A percentile compares a stretch with the other conserved stretches of the same genome.
phyloP scores from a whole-genome alignment of 2,888 invertebrate species.

The Catocala sponsa region DNA sequence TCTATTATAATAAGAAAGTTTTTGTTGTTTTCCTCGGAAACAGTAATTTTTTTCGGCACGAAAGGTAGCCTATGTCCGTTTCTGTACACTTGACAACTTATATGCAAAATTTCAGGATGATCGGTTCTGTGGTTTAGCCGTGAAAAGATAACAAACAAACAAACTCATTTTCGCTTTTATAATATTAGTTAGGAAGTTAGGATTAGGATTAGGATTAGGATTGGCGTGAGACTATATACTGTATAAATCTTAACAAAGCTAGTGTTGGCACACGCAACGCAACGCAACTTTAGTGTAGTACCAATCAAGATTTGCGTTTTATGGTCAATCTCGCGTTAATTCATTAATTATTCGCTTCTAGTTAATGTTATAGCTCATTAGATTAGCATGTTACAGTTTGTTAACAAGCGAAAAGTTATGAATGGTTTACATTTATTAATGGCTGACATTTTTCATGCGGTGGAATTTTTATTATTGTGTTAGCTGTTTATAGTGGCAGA shows the following conservation, averaged over 20 bases:
- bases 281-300: neutral
- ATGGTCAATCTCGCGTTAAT: constrained; percentile 10
- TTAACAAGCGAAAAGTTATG: constrained; percentile 2
- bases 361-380: neutral
- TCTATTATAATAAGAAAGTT: too few species aligned
- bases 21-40: too few species aligned
- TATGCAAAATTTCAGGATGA: too few species aligned
- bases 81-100: too few species aligned
- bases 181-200: too few species aligned
- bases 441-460: neutral
- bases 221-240: too few species aligned
- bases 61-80: too few species aligned
- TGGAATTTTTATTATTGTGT: constrained; percentile 4
- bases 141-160: too few species aligned
- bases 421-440: constrained; percentile 8
- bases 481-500: neutral
- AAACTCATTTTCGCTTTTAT: too few species aligned
- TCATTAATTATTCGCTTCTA: constrained; percentile 8
- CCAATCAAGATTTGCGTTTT: neutral
- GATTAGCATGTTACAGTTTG: neutral
- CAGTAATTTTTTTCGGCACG: too few species aligned
- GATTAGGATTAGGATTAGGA: too few species aligned
- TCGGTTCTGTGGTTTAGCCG: too few species aligned
- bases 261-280: neutral
- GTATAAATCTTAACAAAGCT: neutral